Conservation (phyloP, 2,797 vertebrate genomes). For the Neostethus bicornis region DNA sequence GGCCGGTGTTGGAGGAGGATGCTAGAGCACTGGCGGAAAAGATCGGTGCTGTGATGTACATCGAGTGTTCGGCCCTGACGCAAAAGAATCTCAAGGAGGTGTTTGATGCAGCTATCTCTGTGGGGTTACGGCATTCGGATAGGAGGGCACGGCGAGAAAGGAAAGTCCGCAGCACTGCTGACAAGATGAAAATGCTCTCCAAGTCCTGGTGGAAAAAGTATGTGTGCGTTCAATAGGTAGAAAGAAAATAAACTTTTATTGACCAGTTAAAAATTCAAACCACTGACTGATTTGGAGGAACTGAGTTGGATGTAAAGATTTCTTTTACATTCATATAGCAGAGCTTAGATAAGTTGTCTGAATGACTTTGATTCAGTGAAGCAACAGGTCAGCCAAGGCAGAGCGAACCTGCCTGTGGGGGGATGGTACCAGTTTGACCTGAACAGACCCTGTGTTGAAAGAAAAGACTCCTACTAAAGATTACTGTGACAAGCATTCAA, state of each 20-base stretch:
- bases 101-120: slow-evolving; percentile 85
- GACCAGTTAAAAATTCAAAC: slow-evolving; percentile 39
- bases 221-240: slow-evolving; percentile 79
- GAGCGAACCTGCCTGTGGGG: slow-evolving; percentile 12
- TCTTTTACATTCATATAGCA: slow-evolving; percentile 25
- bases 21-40: slow-evolving; percentile 81
- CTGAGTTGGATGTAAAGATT: slow-evolving; percentile 38
- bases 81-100: slow-evolving; percentile 91
- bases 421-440: slow-evolving; percentile 16
- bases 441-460: slow-evolving; percentile 22
- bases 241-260: not conserved
- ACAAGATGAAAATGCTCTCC: slow-evolving; percentile 87
- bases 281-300: slow-evolving; percentile 20
- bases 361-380: slow-evolving; percentile 41
- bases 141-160: slow-evolving; percentile 74
- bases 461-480: slow-evolving; percentile 41
- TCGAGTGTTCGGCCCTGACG: slow-evolving; percentile 88
- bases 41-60: slow-evolving; percentile 81
- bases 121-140: slow-evolving; percentile 80
- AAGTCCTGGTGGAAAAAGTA: slow-evolving; percentile 91
- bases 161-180: slow-evolving; percentile 82
- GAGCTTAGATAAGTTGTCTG: slow-evolving; percentile 9
- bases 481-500: slow-evolving; percentile 54
- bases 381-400: slow-evolving; percentile 16
- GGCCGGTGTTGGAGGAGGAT: slow-evolving; percentile 80